phyloP scores from a whole-genome alignment of 1,140 invertebrate species.

The Pseudoatta argentina region DNA sequence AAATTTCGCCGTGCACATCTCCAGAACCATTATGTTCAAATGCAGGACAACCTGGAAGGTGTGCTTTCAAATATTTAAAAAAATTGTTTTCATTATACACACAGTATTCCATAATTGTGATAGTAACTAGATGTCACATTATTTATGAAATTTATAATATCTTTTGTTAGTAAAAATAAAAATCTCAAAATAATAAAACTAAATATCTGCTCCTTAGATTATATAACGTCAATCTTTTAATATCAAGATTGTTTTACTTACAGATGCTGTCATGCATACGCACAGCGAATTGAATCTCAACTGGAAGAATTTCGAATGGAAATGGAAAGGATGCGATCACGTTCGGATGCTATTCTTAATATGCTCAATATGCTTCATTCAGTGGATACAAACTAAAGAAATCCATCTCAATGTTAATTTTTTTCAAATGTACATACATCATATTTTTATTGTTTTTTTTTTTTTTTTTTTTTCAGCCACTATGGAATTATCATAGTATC shows the following conservation, averaged over 20 bases:
- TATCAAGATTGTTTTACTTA: constrained; percentile 4
- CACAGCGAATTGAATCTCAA: constrained; percentile 76
- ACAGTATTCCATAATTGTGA: not conserved
- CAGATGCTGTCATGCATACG: constrained; percentile 76
- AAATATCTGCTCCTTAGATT: not conserved
- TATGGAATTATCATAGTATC: constrained; percentile 45
- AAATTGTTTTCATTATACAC: not conserved
- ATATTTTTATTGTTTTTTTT: constrained; percentile 43
- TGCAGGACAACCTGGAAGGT: constrained; percentile 75
- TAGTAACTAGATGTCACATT: too few species aligned
- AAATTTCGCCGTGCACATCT: constrained; percentile 65
- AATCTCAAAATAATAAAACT: not conserved
- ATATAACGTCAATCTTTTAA: not conserved
- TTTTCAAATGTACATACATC: constrained; percentile 75
- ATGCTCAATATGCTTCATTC: constrained; percentile 78
- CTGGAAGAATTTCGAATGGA: constrained; percentile 77
- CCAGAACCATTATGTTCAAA: constrained; percentile 63
- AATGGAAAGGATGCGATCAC: constrained; percentile 79
- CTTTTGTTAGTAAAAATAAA: not conserved
- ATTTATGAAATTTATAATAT: too few species aligned
- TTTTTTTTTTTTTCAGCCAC: constrained; percentile 66
- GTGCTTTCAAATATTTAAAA: constrained; percentile 47
- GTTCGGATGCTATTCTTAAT: constrained; percentile 77
- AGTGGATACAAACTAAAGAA: constrained; percentile 73
- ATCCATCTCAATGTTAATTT: constrained; percentile 50